These are phyloP conservation scores for Sarcoramphus papa DNA, from an alignment of 2,797 vertebrate species.

Conservation along the genomic window DNA sequence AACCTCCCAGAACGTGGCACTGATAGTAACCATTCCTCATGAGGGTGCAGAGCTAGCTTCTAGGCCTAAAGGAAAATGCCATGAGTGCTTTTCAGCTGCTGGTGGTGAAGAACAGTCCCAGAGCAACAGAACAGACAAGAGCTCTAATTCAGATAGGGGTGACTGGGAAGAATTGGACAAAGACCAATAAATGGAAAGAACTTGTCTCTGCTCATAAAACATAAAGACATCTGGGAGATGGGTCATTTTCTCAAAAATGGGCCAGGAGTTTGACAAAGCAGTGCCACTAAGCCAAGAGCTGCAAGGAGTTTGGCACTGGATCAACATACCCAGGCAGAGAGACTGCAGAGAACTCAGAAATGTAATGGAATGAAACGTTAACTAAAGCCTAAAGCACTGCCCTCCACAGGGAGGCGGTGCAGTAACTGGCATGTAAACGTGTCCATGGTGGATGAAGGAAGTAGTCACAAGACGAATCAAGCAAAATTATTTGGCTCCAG, in stretches of 20 bases:
- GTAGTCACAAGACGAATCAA: neutral
- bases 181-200: neutral
- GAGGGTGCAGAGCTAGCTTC: neutral
- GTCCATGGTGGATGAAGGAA: neutral
- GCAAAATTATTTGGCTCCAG: neutral
- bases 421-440: neutral
- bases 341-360: constrained; percentile 69
- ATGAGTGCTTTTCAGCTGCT: neutral
- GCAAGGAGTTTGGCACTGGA: constrained; percentile 73
- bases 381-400: constrained; percentile 67
- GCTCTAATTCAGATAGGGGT: neutral
- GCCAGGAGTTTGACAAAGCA: constrained; percentile 58
- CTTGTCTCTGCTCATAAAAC: constrained; percentile 70
- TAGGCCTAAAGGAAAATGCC: neutral
- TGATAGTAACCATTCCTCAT: neutral
- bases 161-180: neutral
- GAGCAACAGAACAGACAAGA: neutral
- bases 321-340: constrained; percentile 72
- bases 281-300: constrained; percentile 71
- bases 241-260: constrained; percentile 79
- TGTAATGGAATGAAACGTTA: constrained; percentile 58
- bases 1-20: neutral
- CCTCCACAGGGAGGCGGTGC: constrained; percentile 47
- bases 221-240: constrained; percentile 79
- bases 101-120: neutral